Evolutionary conservation across 1,140 invertebrate genomes (phyloP).

Genomic region (Scaptomyza hsui): DNA sequence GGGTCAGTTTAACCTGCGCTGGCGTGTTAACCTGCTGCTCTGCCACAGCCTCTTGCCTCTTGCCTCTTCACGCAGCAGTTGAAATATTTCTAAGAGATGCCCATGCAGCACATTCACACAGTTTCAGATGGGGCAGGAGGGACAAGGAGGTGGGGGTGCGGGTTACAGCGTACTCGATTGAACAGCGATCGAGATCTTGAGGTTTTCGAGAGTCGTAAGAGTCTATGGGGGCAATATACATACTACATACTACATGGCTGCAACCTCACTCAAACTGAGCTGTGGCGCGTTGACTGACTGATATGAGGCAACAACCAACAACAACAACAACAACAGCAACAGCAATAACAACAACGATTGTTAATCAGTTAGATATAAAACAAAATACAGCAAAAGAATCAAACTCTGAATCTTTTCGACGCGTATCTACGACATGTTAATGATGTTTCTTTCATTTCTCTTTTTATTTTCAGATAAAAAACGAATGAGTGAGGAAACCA

Average conservation of each 20-base stretch:
- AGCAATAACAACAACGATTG: constrained; percentile 64
- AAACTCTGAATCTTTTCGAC: constrained; percentile 71
- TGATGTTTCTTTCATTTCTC: constrained; percentile 63
- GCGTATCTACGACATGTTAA: constrained; percentile 79
- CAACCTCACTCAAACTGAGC: constrained; percentile 72
- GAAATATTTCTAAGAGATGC: constrained; percentile 32
- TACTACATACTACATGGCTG: not conserved
- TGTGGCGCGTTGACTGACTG: constrained; percentile 75
- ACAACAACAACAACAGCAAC: constrained; percentile 45
- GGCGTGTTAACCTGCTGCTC: constrained; percentile 77
- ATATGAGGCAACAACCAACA: constrained; percentile 63
- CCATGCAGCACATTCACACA: constrained; percentile 44
- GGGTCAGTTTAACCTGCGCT: constrained; percentile 75
- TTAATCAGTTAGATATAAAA: constrained; percentile 82
- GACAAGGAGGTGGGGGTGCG: not conserved
- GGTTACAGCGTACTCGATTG: constrained; percentile 50
- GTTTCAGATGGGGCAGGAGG: not conserved
- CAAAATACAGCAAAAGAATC: constrained; percentile 69
- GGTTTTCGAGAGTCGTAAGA: constrained; percentile 15
- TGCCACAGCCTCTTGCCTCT: no score
- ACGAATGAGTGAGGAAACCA: constrained; percentile 2
- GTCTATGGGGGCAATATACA: constrained; percentile 49
- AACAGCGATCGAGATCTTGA: constrained; percentile 64
- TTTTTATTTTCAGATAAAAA: constrained; percentile 29
- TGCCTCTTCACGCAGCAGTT: constrained; percentile 66